Base-by-base conservation (phyloP, 2,888 invertebrate species). In the Tenthredo mesomela region DNA sequence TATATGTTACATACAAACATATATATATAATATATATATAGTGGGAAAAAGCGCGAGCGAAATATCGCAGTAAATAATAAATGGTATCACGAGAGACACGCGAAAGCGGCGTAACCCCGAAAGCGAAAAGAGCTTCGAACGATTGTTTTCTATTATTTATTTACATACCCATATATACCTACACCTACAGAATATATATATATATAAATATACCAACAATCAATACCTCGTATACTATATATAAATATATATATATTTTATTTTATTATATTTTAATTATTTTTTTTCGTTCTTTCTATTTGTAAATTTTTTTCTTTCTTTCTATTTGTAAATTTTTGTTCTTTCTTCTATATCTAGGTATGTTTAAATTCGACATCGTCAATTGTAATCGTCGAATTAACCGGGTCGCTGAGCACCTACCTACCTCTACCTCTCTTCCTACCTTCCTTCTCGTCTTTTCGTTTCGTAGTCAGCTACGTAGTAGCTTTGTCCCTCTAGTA, bases 341-440 rank as follows among this genome's bases (percentile, higher is more conserved):
- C 4, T 21, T 73, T 73, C 43, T 70, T 18, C 37, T 7, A 33
- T n/a, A 43, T 71, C 43, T 43, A 33, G n/a, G n/a, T n/a, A 70
- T 37, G 33, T 70, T 70, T 12, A 70, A 33, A 75, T 21, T 78
- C 54, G 33, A 33, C 43, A 18, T 78, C 40, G 80, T 40, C 43
- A 65, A 80, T 80, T 61, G 80, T 80, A 80, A 80, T 80, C 80
- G 80, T 80, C 21, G 80, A 80, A 80, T 80, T 80, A 80, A 80
- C 25, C 65, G 61, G 80, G 80, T 80, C 80, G 80, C 65, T 61
- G 80, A 37, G 61, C 43, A 58, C 65, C 80, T 40, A n/a, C 47
- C 50, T 54, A 21, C 47, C 77, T 77, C 54, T 29, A 33, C 47
- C 77, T 54, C 77, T 29, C 33, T n/a, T 54, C n/a, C n/a, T 33